phyloP scores from a whole-genome alignment of 2,888 invertebrate genomes.

The Balanococcus diminutus region DNA sequence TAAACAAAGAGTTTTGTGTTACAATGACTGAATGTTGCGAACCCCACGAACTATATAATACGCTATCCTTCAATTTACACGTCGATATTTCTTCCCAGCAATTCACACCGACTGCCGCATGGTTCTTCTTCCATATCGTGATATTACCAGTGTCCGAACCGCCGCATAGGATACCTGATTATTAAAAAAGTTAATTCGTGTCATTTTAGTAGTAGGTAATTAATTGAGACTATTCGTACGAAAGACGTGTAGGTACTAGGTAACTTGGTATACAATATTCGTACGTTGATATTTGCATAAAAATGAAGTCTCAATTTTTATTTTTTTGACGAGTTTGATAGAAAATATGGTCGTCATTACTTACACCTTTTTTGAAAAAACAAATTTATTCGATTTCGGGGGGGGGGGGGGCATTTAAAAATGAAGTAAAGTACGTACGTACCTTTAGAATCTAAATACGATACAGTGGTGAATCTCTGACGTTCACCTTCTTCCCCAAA shows the following conservation, averaged over 20 bases:
- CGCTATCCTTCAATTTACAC: conserved; percentile 62
- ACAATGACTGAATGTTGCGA: conserved; percentile 76
- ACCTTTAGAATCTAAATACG: conserved; percentile 72
- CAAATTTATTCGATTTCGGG: too few relatives aligned
- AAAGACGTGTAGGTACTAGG: too few relatives aligned
- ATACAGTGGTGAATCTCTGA: conserved; percentile 74
- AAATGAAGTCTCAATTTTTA: too few relatives aligned
- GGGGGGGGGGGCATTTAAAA: background rate
- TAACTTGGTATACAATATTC: too few relatives aligned
- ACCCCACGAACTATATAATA: conserved; percentile 70
- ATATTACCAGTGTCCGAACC: conserved; percentile 89
- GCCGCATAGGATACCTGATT: conserved; percentile 77
- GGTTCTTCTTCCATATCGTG: conserved; percentile 77
- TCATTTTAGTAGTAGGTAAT: background rate
- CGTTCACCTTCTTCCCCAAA: conserved; percentile 56
- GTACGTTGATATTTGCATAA: too few relatives aligned
- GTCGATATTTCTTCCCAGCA: conserved; percentile 80
- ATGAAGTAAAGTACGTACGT: background rate
- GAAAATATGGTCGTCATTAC: too few relatives aligned
- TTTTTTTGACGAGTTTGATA: too few relatives aligned
- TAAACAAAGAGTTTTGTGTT: conserved; percentile 74
- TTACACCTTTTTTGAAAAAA: too few relatives aligned
- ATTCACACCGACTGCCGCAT: conserved; percentile 62
- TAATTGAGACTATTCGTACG: background rate
- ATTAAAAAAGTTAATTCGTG: background rate